phyloP scores from a whole-genome alignment of 2,888 invertebrate genomes.

The Pseudococcus jackbeardsleyi region DNA sequence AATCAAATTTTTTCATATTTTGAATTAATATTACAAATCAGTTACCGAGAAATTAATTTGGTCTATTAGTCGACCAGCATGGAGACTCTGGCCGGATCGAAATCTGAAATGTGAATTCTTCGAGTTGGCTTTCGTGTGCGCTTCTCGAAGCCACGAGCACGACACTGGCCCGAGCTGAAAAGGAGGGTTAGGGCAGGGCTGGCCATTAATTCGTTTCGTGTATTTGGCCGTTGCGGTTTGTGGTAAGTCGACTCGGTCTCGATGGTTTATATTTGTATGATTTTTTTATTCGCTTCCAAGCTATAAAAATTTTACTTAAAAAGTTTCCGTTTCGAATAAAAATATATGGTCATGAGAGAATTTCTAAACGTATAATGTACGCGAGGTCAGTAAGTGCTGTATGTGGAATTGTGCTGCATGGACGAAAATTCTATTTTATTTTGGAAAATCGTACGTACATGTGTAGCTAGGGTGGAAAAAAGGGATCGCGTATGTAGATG shows the following conservation, averaged over 20 bases:
- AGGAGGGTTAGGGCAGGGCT: not conserved
- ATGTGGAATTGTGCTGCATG: not conserved
- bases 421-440: not conserved
- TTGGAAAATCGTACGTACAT: not conserved
- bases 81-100: not conserved
- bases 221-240: not conserved
- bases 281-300: slow-evolving; percentile 27
- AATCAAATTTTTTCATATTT: not conserved
- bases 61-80: not conserved
- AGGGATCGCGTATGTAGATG: not conserved
- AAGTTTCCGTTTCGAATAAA: slow-evolving; percentile 44
- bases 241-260: not conserved
- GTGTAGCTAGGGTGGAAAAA: not conserved
- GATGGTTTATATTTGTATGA: not conserved
- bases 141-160: not conserved
- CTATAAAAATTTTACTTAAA: slow-evolving; percentile 23
- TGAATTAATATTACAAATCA: not conserved
- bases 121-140: not conserved
- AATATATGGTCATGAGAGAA: slow-evolving; percentile 26
- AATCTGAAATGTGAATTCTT: not conserved
- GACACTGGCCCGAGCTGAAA: not conserved
- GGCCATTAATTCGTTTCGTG: slow-evolving; percentile 4
- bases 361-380: not conserved
- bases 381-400: not conserved
- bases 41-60: not conserved